A percentile compares a stretch with the other conserved stretches of the same genome.
Evolutionary conservation across 1,140 invertebrate species (phyloP).

Genomic region (Drosophila pruinosa): DNA sequence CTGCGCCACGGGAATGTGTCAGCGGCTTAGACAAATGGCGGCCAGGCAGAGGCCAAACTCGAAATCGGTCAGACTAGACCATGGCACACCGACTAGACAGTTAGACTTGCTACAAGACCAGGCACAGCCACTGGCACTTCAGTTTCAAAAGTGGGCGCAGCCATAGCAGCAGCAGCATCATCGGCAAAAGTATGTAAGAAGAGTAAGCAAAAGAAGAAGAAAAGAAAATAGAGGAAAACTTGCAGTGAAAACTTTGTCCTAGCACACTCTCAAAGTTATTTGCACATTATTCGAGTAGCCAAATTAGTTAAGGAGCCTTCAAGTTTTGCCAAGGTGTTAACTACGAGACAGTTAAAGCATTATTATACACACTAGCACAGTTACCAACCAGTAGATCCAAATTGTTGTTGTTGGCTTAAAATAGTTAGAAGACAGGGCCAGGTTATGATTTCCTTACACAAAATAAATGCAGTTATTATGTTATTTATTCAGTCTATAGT

Average conservation of each 20-base stretch:
- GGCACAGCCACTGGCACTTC: conserved; percentile 13
- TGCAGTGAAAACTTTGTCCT: conserved; percentile 44
- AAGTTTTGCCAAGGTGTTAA: conserved; percentile 61
- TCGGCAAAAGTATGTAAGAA: not conserved
- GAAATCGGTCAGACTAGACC: conserved; percentile 7
- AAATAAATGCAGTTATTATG: no score
- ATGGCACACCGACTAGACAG: conserved; percentile 13
- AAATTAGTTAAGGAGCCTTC: conserved; percentile 65
- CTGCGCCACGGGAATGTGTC: conserved; percentile 65
- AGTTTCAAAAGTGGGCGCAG: not conserved
- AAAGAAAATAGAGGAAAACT: conserved; percentile 15
- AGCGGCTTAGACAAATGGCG: conserved; percentile 62
- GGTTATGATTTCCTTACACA: no score
- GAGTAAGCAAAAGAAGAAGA: no score
- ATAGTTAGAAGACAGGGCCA: not conserved
- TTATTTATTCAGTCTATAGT: no score
- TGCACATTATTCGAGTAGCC: conserved; percentile 61
- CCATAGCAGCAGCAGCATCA: not conserved
- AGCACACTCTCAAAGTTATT: conserved; percentile 48
- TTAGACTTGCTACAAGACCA: not conserved
- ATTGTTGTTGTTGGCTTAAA: not conserved
- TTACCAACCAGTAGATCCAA: conserved; percentile 6
- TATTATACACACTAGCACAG: conserved; percentile 59
- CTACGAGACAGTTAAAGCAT: conserved; percentile 60
- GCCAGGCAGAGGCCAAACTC: not conserved